Evolutionary conservation across 2,888 invertebrate genomes (phyloP).

Genomic region (Keiferia lycopersicella): DNA sequence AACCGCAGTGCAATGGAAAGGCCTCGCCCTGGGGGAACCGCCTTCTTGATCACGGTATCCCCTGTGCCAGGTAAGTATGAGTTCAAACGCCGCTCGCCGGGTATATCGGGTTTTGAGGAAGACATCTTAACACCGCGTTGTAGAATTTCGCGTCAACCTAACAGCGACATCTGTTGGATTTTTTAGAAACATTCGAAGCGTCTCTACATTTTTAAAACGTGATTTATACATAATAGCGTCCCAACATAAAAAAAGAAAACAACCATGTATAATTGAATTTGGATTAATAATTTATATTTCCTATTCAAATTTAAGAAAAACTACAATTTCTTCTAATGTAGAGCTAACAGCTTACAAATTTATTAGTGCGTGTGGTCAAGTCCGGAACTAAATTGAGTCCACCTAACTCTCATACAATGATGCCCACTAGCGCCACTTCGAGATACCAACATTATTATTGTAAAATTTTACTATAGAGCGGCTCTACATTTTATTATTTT

Average conservation of each 20-base stretch:
- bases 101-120: not conserved
- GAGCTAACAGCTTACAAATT: not conserved
- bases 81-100: not conserved
- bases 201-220: not conserved
- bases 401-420: not conserved
- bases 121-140: slow-evolving; percentile 7
- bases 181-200: not conserved
- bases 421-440: not conserved
- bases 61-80: slow-evolving; percentile 17
- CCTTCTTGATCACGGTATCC: slow-evolving; percentile 22
- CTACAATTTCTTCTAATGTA: too few relatives aligned
- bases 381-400: not conserved
- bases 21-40: slow-evolving; percentile 25
- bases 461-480: too few relatives aligned
- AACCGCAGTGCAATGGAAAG: slow-evolving; percentile 24
- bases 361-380: not conserved
- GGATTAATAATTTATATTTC: not conserved
- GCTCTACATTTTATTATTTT: too few relatives aligned
- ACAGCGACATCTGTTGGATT: slow-evolving; percentile 2
- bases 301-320: too few relatives aligned
- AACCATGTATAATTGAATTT: too few relatives aligned
- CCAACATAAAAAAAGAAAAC: not conserved
- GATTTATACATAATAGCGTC: not conserved
- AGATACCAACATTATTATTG: too few relatives aligned
- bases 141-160: not conserved